These are phyloP conservation scores for Leptothorax acervorum DNA, from an alignment of 2,888 invertebrate genomes.

Conservation along the genomic window DNA sequence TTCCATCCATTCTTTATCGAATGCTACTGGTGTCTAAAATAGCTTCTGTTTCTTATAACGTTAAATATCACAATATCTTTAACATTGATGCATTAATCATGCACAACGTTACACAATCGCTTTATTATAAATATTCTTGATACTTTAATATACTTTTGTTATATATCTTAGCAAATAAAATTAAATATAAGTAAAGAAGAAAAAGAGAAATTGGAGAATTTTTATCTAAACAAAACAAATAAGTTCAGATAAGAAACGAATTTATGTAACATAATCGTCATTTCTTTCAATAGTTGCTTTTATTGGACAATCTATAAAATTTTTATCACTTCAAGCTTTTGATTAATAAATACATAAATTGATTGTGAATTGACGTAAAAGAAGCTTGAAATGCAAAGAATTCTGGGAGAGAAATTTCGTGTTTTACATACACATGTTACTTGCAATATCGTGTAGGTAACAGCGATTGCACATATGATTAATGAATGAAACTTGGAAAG, in stretches of 20 bases:
- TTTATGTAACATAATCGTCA: not conserved
- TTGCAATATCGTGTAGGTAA: not conserved
- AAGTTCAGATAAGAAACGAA: not conserved
- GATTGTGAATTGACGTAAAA: not conserved
- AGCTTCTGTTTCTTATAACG: not conserved
- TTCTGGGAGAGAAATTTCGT: not conserved
- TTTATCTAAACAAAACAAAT: not conserved
- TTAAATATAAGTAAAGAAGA: not conserved
- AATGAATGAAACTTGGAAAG: constrained; percentile 36
- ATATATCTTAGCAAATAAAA: not conserved
- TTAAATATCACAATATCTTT: constrained; percentile 13
- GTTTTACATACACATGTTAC: not conserved
- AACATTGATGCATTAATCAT: not conserved
- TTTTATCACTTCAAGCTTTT: not conserved
- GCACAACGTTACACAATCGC: not conserved
- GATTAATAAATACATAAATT: not conserved
- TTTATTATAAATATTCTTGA: not conserved
- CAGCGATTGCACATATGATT: not conserved
- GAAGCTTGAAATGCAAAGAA: not conserved
- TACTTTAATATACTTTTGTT: not conserved
- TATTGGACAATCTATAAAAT: not conserved
- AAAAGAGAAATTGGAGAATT: not conserved
- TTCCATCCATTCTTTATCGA: constrained; percentile 14
- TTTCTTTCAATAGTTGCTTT: not conserved
- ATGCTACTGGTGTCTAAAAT: not conserved